A percentile compares a stretch with the other conserved stretches of the same genome.
phyloP scores from a whole-genome alignment of 2,797 vertebrate species.

The Manis crassicaudata region DNA sequence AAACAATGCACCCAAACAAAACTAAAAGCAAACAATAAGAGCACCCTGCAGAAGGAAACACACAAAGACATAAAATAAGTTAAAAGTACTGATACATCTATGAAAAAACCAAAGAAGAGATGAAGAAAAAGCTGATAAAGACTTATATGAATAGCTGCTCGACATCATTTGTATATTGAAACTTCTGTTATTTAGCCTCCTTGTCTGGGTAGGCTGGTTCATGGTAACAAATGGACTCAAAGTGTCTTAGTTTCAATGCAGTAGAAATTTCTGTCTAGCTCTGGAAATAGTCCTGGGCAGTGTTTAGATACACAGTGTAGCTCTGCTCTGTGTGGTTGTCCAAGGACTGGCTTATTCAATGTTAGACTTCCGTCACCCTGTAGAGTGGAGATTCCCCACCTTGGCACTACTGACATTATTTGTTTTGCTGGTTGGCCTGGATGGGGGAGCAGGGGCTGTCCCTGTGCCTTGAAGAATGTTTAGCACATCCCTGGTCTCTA shows the following conservation, averaged over 20 bases:
- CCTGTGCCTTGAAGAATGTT: neutral
- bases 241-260: neutral
- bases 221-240: conserved; percentile 2
- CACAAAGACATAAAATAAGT: neutral
- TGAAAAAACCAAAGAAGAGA: neutral
- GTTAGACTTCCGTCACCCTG: neutral
- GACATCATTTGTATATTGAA: conserved; percentile 40
- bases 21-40: neutral
- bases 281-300: neutral
- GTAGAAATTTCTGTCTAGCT: neutral
- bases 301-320: neutral
- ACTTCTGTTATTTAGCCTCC: conserved; percentile 2
- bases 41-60: neutral
- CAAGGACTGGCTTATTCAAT: neutral
- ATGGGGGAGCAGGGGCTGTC: neutral
- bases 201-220: conserved; percentile 33
- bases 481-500: neutral
- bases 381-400: neutral
- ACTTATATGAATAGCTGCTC: neutral
- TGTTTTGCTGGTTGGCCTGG: neutral
- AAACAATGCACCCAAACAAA: neutral
- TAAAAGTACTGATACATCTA: neutral
- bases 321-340: neutral
- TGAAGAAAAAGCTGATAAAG: neutral
- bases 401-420: neutral